These are phyloP conservation scores for Prorops nasuta DNA, from an alignment of 1,140 invertebrate genomes.

Conservation along the genomic window DNA sequence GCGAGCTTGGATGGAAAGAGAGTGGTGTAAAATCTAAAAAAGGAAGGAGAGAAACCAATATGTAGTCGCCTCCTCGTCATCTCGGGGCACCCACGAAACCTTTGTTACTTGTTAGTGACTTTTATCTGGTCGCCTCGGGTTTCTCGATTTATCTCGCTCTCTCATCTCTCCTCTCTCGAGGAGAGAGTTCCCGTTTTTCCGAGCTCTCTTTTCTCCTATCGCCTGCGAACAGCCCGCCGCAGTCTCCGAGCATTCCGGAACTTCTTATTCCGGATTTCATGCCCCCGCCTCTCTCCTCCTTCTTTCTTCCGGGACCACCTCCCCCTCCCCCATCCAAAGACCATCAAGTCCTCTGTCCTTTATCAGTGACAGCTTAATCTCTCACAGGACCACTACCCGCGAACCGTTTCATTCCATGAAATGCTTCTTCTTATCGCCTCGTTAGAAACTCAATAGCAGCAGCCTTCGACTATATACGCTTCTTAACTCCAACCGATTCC, in stretches of 20 bases:
- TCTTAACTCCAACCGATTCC: background rate
- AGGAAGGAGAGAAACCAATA: slow-evolving; percentile 37
- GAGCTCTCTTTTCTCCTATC: slow-evolving; percentile 16
- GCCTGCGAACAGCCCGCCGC: slow-evolving; percentile 30
- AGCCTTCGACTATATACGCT: background rate
- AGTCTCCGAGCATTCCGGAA: slow-evolving; percentile 32
- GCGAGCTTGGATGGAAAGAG: too few species aligned
- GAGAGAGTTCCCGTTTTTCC: background rate
- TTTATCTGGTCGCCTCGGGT: slow-evolving; percentile 37
- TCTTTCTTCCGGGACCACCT: slow-evolving; percentile 13
- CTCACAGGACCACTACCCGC: slow-evolving; percentile 25
- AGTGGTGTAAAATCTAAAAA: too few species aligned
- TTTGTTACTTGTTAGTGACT: slow-evolving; percentile 42
- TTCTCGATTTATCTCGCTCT: slow-evolving; percentile 36
- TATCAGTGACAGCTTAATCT: slow-evolving; percentile 30
- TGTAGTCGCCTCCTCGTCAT: slow-evolving; percentile 15
- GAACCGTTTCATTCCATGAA: background rate
- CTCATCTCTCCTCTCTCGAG: too few species aligned
- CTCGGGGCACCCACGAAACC: slow-evolving; percentile 20
- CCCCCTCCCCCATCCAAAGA: slow-evolving; percentile 5
- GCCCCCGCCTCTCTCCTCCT: slow-evolving; percentile 20
- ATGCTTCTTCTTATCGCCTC: background rate
- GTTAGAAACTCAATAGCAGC: background rate
- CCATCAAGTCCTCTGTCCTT: too few species aligned
- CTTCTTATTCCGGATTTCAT: slow-evolving; percentile 39